Conservation (phyloP, 2,888 invertebrate genomes). For the Leucophenga maculata region DNA sequence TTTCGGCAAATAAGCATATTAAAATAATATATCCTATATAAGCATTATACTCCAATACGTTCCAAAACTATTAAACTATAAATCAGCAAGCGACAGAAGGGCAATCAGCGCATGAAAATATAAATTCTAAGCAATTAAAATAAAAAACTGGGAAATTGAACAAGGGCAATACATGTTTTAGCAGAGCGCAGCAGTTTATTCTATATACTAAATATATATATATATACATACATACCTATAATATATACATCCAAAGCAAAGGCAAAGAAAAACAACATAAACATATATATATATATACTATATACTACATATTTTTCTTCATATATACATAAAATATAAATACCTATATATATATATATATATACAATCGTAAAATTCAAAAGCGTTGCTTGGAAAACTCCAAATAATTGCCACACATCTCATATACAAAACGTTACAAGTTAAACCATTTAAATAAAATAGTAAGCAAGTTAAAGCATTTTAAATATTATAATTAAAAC, state of each 20-base stretch:
- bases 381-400: too few relatives aligned
- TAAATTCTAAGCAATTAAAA: constrained; percentile 11
- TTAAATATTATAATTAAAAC: background rate
- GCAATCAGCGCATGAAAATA: constrained; percentile 2
- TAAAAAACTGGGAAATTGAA: background rate
- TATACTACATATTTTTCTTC: constrained; percentile 19
- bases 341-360: background rate
- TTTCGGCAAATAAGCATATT: background rate
- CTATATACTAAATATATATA: too few relatives aligned
- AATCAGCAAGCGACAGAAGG: background rate
- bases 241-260: background rate
- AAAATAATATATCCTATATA: background rate
- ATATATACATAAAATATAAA: background rate
- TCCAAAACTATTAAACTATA: background rate
- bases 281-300: constrained; percentile 14
- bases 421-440: constrained; percentile 14
- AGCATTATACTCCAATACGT: background rate
- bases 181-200: background rate
- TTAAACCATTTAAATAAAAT: background rate
- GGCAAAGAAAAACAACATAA: background rate
- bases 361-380: too few relatives aligned
- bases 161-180: background rate
- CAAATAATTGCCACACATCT: constrained; percentile 1
- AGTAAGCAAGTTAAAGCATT: constrained; percentile 12
- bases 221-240: constrained; percentile 4